A percentile compares a stretch with the other conserved stretches of the same genome.
Conservation (phyloP, 2,113 vertebrate genomes). For the Heterocephalus glaber region DNA sequence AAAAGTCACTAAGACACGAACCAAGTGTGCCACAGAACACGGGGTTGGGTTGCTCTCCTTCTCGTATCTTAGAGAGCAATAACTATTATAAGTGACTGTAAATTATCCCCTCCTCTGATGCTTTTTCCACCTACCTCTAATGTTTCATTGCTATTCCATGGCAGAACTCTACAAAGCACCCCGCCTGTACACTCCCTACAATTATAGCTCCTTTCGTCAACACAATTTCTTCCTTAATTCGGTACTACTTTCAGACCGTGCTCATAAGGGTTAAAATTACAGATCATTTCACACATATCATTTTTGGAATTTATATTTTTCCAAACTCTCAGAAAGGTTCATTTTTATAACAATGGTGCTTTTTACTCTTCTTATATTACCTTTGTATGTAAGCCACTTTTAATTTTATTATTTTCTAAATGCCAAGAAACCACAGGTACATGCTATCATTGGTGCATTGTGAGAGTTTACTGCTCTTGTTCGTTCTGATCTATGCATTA, state of each 20-base stretch:
- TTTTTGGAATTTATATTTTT: conserved; percentile 30
- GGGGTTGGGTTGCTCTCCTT: not conserved
- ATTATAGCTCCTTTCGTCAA: not conserved
- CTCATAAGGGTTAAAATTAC: conserved; percentile 7
- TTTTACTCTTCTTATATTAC: not conserved
- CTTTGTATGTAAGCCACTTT: conserved; percentile 39
- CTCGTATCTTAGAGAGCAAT: not conserved
- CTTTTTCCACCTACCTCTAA: not conserved
- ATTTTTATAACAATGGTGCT: conserved; percentile 36
- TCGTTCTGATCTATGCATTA: not conserved
- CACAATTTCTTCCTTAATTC: not conserved
- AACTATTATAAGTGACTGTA: not conserved
- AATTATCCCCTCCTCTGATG: not conserved
- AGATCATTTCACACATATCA: conserved; percentile 21
- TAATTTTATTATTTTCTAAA: conserved; percentile 46
- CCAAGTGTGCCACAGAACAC: not conserved
- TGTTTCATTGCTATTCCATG: not conserved
- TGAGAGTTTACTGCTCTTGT: not conserved
- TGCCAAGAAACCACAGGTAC: not conserved
- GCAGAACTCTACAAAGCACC: not conserved
- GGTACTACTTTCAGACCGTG: not conserved
- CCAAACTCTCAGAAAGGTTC: not conserved
- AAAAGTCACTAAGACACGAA: not conserved
- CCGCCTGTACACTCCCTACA: not conserved
- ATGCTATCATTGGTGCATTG: not conserved